Evolutionary conservation across 2,888 invertebrate genomes (phyloP).

Genomic region (Rhimphoctona megacephalus): DNA sequence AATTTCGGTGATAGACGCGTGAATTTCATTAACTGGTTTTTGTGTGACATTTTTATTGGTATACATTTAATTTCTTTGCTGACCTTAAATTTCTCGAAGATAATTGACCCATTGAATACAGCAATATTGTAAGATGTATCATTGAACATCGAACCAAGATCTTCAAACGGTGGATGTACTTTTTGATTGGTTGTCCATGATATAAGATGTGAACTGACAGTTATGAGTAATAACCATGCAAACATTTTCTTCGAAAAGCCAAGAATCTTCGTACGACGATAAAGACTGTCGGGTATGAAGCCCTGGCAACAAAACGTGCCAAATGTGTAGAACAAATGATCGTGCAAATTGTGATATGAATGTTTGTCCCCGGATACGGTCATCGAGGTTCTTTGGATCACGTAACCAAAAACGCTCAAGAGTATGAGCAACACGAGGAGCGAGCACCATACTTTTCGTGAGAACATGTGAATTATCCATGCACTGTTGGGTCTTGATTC

Average conservation of each 20-base stretch:
- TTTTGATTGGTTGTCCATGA: constrained; percentile 69
- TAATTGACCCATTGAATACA: constrained; percentile 57
- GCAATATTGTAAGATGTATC: constrained; percentile 70
- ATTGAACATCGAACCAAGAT: constrained; percentile 66
- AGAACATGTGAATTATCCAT: constrained; percentile 74
- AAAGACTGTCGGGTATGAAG: constrained; percentile 64
- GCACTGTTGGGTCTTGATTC: constrained; percentile 39
- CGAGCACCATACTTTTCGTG: constrained; percentile 68
- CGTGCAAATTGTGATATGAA: constrained; percentile 39
- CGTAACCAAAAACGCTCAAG: constrained; percentile 61
- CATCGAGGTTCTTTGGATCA: constrained; percentile 44
- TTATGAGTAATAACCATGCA: constrained; percentile 71
- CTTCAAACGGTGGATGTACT: constrained; percentile 69
- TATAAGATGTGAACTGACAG: constrained; percentile 71
- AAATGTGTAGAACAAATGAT: constrained; percentile 73
- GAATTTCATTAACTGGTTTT: too few relatives aligned
- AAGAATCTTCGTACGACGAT: constrained; percentile 68
- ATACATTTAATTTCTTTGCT: not conserved
- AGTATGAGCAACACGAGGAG: constrained; percentile 59
- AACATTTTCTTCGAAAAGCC: constrained; percentile 70
- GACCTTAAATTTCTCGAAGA: constrained; percentile 62
- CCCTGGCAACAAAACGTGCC: constrained; percentile 73
- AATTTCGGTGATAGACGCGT: too few relatives aligned
- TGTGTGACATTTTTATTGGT: too few relatives aligned
- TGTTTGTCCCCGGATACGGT: constrained; percentile 1